Evolutionary conservation across 2,113 vertebrate species (phyloP), one percentile per base, ranked within the genome.

Genomic region (Cyphomyrus plagiostoma): DNA sequence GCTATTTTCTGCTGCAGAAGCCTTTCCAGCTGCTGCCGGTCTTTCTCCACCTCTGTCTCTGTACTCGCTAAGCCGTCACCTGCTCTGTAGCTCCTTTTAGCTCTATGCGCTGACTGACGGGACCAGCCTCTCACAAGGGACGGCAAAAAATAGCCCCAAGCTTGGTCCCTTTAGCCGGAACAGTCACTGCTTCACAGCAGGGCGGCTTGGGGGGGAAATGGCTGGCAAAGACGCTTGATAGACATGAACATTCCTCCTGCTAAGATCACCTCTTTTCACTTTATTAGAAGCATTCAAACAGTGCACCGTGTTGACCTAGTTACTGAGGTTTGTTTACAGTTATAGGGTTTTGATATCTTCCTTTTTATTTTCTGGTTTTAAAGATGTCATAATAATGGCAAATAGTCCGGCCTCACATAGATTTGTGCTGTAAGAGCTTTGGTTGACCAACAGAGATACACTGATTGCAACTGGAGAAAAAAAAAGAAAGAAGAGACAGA

Each of bases 81-180:
- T 87, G 48, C 50, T 19, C 49, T 2, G 17, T 8, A 30, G 17
- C 50, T 56, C 85, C 50, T 35, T 87, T 87, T 87, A 87, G 85
- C 85, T 35, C 85, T 23, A 13, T 1, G 26, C 23, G 50, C 85
- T 87, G 85, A 87, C 85, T 53, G 85, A 87, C 26, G 30, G 85
- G 50, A 30, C 48, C 49, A 56, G 85, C 85, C 35, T 87, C 85
- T 53, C 85, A 53, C 85, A 53, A 48, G 82, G 82, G 82, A n/a
- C 15, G 50, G 46, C 83, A 86, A 46, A 86, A 86, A 86, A 86
- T 86, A 86, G 46, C 83, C 83, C 13, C 46, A 23, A 86, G 23
- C 83, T 50, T 30, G 23, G 83, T 50, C 46, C 45, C 83, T 49
- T 50, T 42, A 13, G 85, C 50, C 1, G 17, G 26, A 35, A n/a